These are phyloP conservation scores for Siniperca knerii DNA, from an alignment of 2,113 vertebrate species.

Conservation along the genomic window DNA sequence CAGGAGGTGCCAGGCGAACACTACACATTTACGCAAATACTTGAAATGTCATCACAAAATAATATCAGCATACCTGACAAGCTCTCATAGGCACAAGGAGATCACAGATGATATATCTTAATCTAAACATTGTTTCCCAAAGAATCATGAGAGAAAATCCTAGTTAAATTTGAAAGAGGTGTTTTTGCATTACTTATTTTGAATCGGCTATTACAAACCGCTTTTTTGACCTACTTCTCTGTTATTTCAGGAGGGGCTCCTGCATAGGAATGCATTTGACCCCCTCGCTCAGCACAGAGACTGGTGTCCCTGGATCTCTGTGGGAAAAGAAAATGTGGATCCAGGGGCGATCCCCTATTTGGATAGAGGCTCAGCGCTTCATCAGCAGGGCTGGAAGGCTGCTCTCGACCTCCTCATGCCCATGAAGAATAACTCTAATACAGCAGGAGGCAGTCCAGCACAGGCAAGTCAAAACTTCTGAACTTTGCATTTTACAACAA, in stretches of 20 bases:
- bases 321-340: conserved; percentile 66
- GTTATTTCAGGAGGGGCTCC: conserved; percentile 83
- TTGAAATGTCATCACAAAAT: not conserved
- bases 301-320: conserved; percentile 95
- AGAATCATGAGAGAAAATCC: not conserved
- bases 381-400: conserved; percentile 88
- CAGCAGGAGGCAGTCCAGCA: conserved; percentile 62
- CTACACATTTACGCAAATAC: not conserved
- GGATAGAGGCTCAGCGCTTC: conserved; percentile 38
- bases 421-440: conserved; percentile 78
- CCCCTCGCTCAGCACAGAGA: conserved; percentile 94
- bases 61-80: not conserved
- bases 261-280: conserved; percentile 87
- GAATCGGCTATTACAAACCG: not conserved
- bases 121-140: no score
- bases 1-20: no score
- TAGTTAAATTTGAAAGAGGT: not conserved
- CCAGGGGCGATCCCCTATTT: conserved; percentile 35
- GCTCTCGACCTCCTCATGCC: conserved; percentile 87
- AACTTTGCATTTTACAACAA: not conserved
- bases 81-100: not conserved
- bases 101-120: not conserved
- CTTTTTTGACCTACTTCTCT: conserved; percentile 12
- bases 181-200: not conserved
- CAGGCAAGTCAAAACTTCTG: conserved; percentile 67